Conservation (phyloP, 1,140 invertebrate genomes). For the Drosophila guanche region DNA sequence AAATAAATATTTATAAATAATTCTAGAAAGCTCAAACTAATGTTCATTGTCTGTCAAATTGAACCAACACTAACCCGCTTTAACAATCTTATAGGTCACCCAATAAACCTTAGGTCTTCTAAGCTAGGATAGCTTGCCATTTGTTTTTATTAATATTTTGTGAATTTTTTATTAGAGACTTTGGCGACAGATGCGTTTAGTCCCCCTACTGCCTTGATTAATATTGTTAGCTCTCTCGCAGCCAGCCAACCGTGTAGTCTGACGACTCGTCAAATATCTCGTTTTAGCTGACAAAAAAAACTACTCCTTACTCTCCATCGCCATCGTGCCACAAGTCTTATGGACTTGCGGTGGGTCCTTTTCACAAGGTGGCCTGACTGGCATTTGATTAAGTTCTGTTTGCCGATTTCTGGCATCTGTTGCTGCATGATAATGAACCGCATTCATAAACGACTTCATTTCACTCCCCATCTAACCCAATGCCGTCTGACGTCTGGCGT, state of each 20-base stretch:
- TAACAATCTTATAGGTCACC: too few relatives aligned
- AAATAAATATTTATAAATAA: too few relatives aligned
- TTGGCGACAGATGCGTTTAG: slow-evolving; percentile 55
- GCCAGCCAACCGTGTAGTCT: slow-evolving; percentile 10
- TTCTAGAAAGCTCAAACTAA: too few relatives aligned
- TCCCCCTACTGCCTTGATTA: slow-evolving; percentile 52
- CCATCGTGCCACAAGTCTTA: too few relatives aligned
- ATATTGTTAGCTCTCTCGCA: slow-evolving; percentile 42
- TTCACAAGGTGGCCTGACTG: slow-evolving; percentile 26
- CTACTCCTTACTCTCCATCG: background rate
- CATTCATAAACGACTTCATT: slow-evolving; percentile 73
- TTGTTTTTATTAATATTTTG: slow-evolving; percentile 20
- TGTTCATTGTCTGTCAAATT: too few relatives aligned
- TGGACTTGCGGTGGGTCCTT: too few relatives aligned
- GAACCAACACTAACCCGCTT: too few relatives aligned
- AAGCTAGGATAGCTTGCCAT: background rate
- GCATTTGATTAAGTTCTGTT: slow-evolving; percentile 66
- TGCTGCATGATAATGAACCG: slow-evolving; percentile 75
- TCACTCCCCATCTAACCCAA: slow-evolving; percentile 11
- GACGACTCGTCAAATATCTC: slow-evolving; percentile 46
- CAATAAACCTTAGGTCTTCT: background rate
- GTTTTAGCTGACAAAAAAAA: slow-evolving; percentile 23
- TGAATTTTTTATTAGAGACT: slow-evolving; percentile 63
- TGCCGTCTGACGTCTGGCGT: background rate
- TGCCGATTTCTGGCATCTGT: slow-evolving; percentile 64